Evolutionary conservation across 1,140 invertebrate genomes (phyloP).

Genomic region (Amyelois transitella): DNA sequence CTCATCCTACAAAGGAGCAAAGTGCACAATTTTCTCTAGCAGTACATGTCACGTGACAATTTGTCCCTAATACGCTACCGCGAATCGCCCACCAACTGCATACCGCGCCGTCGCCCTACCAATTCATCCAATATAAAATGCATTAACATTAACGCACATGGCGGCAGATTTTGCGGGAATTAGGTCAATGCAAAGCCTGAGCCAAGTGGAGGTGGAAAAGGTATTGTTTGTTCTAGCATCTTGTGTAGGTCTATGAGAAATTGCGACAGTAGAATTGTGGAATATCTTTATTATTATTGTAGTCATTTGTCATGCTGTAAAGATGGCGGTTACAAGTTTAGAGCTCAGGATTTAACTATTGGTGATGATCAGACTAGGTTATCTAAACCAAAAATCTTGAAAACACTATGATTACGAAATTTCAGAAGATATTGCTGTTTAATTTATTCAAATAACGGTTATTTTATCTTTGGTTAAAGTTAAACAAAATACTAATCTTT

Average conservation of each 20-base stretch:
- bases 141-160: conserved; percentile 60
- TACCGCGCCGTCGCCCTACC: conserved; percentile 62
- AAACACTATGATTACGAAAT: too few species aligned
- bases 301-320: background rate
- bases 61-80: conserved; percentile 59
- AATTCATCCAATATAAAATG: conserved; percentile 74
- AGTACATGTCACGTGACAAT: conserved; percentile 36
- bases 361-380: too few species aligned
- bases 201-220: background rate
- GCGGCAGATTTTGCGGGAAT: conserved; percentile 56
- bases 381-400: too few species aligned
- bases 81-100: conserved; percentile 68
- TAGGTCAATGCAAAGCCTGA: conserved; percentile 58
- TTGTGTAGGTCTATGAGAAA: background rate
- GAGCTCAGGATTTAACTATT: too few species aligned
- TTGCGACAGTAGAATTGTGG: background rate
- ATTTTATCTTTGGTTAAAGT: too few species aligned
- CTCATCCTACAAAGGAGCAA: background rate
- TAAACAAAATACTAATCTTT: too few species aligned
- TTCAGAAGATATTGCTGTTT: too few species aligned
- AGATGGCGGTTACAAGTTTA: too few species aligned
- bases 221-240: background rate
- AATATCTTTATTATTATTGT: background rate
- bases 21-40: conserved; percentile 11
- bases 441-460: too few species aligned